phyloP scores from a whole-genome alignment of 1,140 invertebrate genomes.

The Colletes gigas region DNA sequence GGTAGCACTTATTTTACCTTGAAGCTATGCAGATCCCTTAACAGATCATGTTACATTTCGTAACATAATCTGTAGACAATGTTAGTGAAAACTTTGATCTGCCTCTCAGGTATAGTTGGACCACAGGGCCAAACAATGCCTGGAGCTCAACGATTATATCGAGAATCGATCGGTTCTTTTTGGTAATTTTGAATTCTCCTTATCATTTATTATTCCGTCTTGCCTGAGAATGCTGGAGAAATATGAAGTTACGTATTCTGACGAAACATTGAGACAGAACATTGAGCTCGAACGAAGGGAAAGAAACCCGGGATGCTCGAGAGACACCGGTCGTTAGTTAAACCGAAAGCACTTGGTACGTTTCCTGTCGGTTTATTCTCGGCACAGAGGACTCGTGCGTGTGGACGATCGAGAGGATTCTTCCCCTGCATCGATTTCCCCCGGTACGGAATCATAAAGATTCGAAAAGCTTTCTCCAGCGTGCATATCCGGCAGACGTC shows the following conservation, averaged over 20 bases:
- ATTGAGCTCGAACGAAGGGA: background rate
- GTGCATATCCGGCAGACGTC: background rate
- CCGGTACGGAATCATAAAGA: constrained; percentile 10
- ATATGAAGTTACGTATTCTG: background rate
- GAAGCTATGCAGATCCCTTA: too few relatives aligned
- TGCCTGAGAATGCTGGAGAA: too few relatives aligned
- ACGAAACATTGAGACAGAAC: constrained; percentile 7
- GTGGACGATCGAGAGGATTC: constrained; percentile 10
- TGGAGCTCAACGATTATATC: too few relatives aligned
- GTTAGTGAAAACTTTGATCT: too few relatives aligned
- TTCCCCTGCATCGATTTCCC: constrained; percentile 20
- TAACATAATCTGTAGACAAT: too few relatives aligned
- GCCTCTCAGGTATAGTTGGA: too few relatives aligned
- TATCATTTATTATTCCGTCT: too few relatives aligned
- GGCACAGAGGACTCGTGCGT: constrained; percentile 16
- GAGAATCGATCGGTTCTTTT: too few relatives aligned
- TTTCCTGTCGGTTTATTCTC: constrained; percentile 47
- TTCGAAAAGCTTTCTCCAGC: constrained; percentile 3
- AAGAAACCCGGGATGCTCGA: background rate
- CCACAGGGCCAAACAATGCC: too few relatives aligned
- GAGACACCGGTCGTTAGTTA: constrained; percentile 37
- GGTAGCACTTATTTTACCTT: too few relatives aligned
- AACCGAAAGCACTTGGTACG: constrained; percentile 55
- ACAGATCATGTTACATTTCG: too few relatives aligned
- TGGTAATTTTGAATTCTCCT: too few relatives aligned